Evolutionary conservation across 2,113 vertebrate species (phyloP).

Genomic region (Lamprotornis superbus): DNA sequence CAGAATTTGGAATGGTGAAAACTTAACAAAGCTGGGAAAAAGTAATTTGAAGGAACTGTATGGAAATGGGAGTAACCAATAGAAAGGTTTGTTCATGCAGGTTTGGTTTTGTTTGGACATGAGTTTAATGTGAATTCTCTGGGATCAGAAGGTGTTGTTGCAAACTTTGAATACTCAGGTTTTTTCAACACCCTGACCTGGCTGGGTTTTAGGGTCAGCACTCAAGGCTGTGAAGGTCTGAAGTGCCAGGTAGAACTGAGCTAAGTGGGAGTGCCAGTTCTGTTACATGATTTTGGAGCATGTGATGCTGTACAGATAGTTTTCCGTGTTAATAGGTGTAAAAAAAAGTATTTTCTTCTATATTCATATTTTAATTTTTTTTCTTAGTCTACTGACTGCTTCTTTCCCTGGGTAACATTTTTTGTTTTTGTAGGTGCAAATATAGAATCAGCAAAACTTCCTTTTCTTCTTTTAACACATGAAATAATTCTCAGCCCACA

Average conservation of each 20-base stretch:
- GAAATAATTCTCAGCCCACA: not conserved
- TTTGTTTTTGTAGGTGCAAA: not conserved
- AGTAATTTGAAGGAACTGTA: not conserved
- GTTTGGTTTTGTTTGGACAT: not conserved
- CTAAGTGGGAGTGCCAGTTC: not conserved
- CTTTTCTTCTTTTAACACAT: not conserved
- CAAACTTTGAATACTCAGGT: not conserved
- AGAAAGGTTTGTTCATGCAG: not conserved
- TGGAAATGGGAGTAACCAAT: not conserved
- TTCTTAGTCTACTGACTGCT: not conserved
- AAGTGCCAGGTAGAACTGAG: not conserved
- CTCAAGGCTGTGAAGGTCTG: not conserved
- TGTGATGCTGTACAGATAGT: accelerated
- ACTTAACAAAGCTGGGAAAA: not conserved
- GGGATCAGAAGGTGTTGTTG: not conserved
- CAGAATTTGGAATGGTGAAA: not conserved
- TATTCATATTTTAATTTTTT: not conserved
- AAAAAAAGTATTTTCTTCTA: not conserved
- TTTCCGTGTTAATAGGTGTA: not conserved
- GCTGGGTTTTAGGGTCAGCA: not conserved
- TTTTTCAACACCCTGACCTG: not conserved
- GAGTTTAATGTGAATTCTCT: not conserved
- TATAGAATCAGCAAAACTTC: not conserved
- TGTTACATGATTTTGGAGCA: not conserved
- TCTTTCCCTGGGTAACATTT: not conserved